Evolutionary conservation across 2,113 vertebrate genomes (phyloP), one percentile per base, ranked within the genome.

Genomic region (Dolichotis patagonum): DNA sequence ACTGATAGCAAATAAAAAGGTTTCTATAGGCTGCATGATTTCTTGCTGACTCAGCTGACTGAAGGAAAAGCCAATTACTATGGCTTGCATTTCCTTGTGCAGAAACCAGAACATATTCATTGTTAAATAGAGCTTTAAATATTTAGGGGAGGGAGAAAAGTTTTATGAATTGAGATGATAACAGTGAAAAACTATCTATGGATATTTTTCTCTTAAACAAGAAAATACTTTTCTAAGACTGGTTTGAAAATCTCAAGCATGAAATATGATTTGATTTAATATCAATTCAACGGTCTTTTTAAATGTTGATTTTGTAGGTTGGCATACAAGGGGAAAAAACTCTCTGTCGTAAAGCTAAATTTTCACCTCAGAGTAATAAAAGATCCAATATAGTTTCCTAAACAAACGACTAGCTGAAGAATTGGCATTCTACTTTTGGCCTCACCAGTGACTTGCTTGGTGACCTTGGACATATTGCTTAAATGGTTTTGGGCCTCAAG

Each of bases 91-190:
- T 98, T 96, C 46, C 92, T 97, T 98, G 86, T 75, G 35, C 96
- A 91, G 89, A 98, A 97, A 92, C 46, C 58, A 92, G 89, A 78
- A 97, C 91, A 35, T 80, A 32, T 88, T 97, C 94, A 95, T 83
- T 98, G 98, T 97, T 94, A 97, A 96, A 98, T 96, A 96, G 30
- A 98, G 88, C 2, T 28, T 98, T 97, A 97, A 97, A 98, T 97
- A 97, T 73, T 97, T 98, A 95, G 35, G 93, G 58, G 95, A 82
- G 11, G 1, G 2, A 97, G 71, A 69, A 92, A 96, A 95, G 88
- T 94, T 96, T 85, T 83, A 95, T 93, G 54, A 97, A 12, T 71
- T 98, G 81, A 97, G 88, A 96, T 90, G 8, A 94, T 80, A 98
- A 94, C 2, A 84, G 60, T 46, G 88, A 97, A 97, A 97, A 96